Evolutionary conservation across 2,888 invertebrate species (phyloP).

Genomic region (Orthosia gothica): DNA sequence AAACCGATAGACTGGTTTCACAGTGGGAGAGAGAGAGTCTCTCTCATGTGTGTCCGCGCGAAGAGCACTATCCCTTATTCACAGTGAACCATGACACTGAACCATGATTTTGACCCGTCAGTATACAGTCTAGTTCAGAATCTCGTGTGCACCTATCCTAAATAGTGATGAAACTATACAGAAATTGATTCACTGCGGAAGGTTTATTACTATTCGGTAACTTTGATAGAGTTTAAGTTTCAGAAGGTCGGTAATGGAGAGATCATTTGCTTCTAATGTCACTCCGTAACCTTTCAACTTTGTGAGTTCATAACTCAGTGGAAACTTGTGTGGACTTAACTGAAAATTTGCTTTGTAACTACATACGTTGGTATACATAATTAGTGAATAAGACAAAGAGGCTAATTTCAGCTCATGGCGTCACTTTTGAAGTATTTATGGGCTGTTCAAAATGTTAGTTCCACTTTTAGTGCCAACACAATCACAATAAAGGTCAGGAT

Average conservation of each 20-base stretch:
- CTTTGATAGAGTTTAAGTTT: slow-evolving; percentile 52
- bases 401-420: neutral
- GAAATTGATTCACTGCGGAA: slow-evolving; percentile 36
- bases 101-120: too few relatives aligned
- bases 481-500: too few relatives aligned
- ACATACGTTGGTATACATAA: neutral
- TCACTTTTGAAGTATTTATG: neutral
- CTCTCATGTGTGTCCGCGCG: too few relatives aligned
- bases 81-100: too few relatives aligned
- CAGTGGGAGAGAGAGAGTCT: too few relatives aligned
- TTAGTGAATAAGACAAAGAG: neutral
- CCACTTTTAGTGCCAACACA: too few relatives aligned
- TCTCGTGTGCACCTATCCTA: slow-evolving; percentile 8
- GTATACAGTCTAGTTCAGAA: neutral
- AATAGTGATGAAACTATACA: slow-evolving; percentile 9
- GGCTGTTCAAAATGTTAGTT: too few relatives aligned
- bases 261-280: slow-evolving; percentile 36
- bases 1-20: too few relatives aligned
- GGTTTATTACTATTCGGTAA: slow-evolving; percentile 58
- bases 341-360: slow-evolving; percentile 26
- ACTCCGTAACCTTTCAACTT: slow-evolving; percentile 40
- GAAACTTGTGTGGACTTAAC: slow-evolving; percentile 20
- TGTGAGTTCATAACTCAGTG: slow-evolving; percentile 22
- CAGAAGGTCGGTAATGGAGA: slow-evolving; percentile 24
- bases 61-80: too few relatives aligned